Percentiles rank a stretch among this genome's conserved stretches.
These are phyloP conservation scores for Lophotis ruficrista DNA, from an alignment of 2,113 vertebrate species.

Conservation along the genomic window DNA sequence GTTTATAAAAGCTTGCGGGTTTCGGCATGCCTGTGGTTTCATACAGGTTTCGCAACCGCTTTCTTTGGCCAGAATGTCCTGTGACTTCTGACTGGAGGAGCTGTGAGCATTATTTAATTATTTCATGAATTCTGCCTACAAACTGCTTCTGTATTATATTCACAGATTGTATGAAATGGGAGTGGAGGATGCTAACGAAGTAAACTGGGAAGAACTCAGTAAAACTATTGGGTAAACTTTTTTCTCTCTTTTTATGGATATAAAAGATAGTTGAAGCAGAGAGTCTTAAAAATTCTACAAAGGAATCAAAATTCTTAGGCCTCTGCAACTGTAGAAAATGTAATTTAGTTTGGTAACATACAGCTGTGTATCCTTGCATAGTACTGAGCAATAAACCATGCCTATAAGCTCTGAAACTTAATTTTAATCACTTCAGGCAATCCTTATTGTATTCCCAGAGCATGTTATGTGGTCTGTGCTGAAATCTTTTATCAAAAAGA, in stretches of 20 bases:
- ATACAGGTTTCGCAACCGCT: not conserved
- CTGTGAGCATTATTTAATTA: not conserved
- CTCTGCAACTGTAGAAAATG: not conserved
- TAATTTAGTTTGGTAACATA: not conserved
- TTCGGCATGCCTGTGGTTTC: not conserved
- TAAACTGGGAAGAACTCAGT: conserved; percentile 77
- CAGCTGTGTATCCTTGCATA: not conserved
- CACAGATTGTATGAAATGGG: conserved; percentile 65
- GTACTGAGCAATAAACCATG: not conserved
- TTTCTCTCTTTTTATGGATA: not conserved
- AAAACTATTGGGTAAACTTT: conserved; percentile 69
- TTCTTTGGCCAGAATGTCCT: not conserved
- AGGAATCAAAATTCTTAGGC: not conserved
- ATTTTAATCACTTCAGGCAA: not conserved
- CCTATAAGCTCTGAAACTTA: not conserved
- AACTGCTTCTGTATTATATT: not conserved
- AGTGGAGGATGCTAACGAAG: conserved; percentile 69
- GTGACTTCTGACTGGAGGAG: not conserved
- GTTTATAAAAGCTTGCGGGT: not conserved
- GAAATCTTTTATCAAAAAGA: not conserved
- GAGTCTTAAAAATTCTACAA: not conserved
- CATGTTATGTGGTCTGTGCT: not conserved
- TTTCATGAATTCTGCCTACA: not conserved
- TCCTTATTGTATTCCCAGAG: not conserved
- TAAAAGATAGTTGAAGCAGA: not conserved